A percentile compares a stretch with the other conserved stretches of the same genome.
Conservation (phyloP, 53 echinoderm and acorn worm genomes). For the Mesocentrotus franciscanus region DNA sequence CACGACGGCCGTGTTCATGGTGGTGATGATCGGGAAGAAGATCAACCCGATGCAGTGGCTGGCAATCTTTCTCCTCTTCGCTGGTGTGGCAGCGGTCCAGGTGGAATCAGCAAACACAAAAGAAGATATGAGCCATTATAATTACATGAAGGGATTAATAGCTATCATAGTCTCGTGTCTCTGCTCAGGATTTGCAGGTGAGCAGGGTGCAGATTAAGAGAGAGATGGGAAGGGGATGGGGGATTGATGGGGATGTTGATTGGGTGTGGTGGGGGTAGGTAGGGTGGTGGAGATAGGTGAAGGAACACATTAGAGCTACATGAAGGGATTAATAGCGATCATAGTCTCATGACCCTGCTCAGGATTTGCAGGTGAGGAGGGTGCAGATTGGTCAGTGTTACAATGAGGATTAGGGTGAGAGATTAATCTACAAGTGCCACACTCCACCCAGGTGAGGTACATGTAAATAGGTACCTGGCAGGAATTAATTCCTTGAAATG, state of each 20-base stretch:
- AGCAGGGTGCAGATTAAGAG: neutral
- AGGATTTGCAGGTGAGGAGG: constrained; percentile 90
- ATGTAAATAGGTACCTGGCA: no score
- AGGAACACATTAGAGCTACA: constrained; percentile 72
- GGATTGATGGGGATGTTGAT: neutral
- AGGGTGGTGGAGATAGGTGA: no score
- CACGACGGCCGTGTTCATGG: constrained; percentile 97
- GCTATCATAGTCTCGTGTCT: constrained; percentile 91
- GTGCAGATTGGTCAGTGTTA: no score
- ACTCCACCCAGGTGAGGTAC: no score
- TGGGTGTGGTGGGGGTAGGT: no score
- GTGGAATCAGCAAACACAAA: constrained; percentile 78
- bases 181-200: constrained; percentile 99
- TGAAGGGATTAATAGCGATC: constrained; percentile 82
- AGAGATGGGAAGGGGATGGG: neutral
- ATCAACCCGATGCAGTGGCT: constrained; percentile 86
- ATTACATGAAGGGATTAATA: constrained; percentile 79
- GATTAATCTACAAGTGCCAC: no score
- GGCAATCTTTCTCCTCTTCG: constrained; percentile 85
- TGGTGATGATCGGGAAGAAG: constrained; percentile 84
- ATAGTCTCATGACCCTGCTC: constrained; percentile 89
- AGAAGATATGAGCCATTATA: constrained; percentile 68
- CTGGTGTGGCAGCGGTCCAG: constrained; percentile 94
- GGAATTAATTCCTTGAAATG: no score
- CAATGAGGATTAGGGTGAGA: no score